Evolutionary conservation across 92 coral and sea anemone genomes (phyloP).

Genomic region (Siderastrea radians): DNA sequence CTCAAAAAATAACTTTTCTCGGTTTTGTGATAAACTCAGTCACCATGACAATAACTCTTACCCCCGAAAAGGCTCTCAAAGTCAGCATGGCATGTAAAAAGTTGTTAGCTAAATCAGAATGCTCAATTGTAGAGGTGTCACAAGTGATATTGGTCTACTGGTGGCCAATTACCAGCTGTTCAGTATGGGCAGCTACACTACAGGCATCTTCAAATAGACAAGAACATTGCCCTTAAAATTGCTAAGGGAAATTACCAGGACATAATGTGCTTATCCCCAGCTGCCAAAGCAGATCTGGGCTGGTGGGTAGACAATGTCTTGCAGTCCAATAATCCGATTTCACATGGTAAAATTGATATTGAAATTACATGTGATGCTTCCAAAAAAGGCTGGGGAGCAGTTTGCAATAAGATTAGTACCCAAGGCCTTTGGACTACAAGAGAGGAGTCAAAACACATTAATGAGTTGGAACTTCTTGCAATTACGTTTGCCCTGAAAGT

Average conservation of each 20-base stretch:
- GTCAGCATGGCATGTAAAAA: conserved; percentile 6
- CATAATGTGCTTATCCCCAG: conserved; percentile 29
- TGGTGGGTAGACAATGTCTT: conserved; percentile 12
- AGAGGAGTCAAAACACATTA: conserved; percentile 28
- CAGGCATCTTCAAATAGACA: conserved; percentile 50
- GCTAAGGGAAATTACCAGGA: conserved; percentile 38
- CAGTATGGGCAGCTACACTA: conserved; percentile 48
- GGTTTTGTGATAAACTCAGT: conserved; percentile 32
- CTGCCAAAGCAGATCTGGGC: conserved; percentile 28
- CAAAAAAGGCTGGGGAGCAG: conserved; percentile 53
- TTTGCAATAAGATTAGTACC: conserved; percentile 12
- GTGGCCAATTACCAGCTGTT: conserved; percentile 55
- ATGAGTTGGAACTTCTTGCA: conserved; percentile 47
- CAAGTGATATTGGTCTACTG: not conserved
- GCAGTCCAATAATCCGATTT: not conserved
- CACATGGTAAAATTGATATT: conserved; percentile 9
- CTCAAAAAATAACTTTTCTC: conserved; percentile 25
- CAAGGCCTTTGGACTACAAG: conserved; percentile 25
- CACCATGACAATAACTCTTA: not conserved
- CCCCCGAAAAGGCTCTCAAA: conserved; percentile 18
- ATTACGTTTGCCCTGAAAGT: conserved; percentile 43
- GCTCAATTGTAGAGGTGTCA: not conserved
- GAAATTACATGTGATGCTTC: conserved; percentile 40
- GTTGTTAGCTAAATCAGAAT: not conserved
- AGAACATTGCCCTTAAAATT: conserved; percentile 29